phyloP scores from a whole-genome alignment of 2,113 vertebrate species.

The Nibea albiflora region DNA sequence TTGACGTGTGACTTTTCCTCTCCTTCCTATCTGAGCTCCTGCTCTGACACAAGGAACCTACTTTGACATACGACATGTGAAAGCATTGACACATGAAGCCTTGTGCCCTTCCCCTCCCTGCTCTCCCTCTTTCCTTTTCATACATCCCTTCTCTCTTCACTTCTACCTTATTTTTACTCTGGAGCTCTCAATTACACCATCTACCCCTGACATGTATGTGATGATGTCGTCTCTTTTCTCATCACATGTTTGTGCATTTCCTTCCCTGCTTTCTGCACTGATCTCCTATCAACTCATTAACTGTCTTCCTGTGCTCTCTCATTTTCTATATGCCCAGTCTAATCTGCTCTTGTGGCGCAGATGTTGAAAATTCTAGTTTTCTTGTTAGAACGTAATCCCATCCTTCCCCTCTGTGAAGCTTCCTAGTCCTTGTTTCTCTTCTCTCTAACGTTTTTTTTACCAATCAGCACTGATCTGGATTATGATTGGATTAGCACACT shows the following conservation, averaged over 20 bases:
- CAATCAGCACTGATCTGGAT: slow-evolving; percentile 19
- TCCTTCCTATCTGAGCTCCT: background rate
- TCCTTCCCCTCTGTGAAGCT: background rate
- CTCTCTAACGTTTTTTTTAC: background rate
- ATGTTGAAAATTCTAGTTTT: slow-evolving; percentile 7
- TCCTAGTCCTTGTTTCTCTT: slow-evolving; percentile 9
- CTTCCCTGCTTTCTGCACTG: slow-evolving; percentile 4
- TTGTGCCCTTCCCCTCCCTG: background rate
- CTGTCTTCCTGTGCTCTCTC: background rate
- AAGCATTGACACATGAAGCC: slow-evolving; percentile 36
- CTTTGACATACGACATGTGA: slow-evolving; percentile 31
- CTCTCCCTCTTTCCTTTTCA: background rate
- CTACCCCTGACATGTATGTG: slow-evolving; percentile 21
- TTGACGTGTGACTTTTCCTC: slow-evolving; percentile 58
- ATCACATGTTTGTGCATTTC: slow-evolving; percentile 25
- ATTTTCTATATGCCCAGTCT: slow-evolving; percentile 2
- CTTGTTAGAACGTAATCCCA: slow-evolving; percentile 21
- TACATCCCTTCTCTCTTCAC: background rate
- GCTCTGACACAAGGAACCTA: slow-evolving; percentile 23
- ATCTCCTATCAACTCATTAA: slow-evolving; percentile 5
- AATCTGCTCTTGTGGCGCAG: slow-evolving; percentile 8
- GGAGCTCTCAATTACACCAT: slow-evolving; percentile 43
- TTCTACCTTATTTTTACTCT: background rate
- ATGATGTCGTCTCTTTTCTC: slow-evolving; percentile 38
- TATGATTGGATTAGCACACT: slow-evolving; percentile 14